These are phyloP conservation scores for Centroberyx gerrardi DNA, from an alignment of 2,797 vertebrate genomes.

Conservation along the genomic window DNA sequence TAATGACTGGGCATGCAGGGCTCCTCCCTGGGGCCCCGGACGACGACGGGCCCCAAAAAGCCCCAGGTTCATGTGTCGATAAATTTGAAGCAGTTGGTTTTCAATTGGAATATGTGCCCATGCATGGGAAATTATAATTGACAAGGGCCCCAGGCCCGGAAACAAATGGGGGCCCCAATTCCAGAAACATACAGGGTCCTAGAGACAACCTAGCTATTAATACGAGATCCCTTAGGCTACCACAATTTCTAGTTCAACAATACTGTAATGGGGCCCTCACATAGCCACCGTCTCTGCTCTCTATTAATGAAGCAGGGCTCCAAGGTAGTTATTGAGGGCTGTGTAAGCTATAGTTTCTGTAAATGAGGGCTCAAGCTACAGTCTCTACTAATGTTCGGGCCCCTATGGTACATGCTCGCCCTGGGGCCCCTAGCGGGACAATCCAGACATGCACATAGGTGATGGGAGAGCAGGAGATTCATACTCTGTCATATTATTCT, in stretches of 20 bases:
- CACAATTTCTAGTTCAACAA: constrained; percentile 4
- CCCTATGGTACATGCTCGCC: constrained; percentile 40
- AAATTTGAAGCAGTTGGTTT: constrained; percentile 46
- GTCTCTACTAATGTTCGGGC: constrained; percentile 21
- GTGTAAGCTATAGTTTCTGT: constrained; percentile 29
- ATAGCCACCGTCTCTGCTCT: constrained; percentile 29
- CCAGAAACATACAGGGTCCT: constrained; percentile 56
- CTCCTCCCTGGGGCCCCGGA: constrained; percentile 27
- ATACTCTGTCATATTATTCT: too few species aligned
- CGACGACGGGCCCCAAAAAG: constrained; percentile 26
- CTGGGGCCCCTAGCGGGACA: constrained; percentile 36
- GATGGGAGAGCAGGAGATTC: neutral
- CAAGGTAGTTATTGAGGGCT: constrained; percentile 37
- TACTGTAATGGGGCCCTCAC: constrained; percentile 48
- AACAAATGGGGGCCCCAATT: constrained; percentile 62
- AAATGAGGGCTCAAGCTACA: constrained; percentile 54
- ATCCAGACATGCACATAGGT: neutral
- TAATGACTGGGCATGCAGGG: constrained; percentile 15
- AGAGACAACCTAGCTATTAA: constrained; percentile 54
- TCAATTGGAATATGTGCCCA: constrained; percentile 45
- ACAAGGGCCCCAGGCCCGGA: constrained; percentile 59
- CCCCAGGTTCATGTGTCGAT: constrained; percentile 46
- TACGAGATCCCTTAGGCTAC: constrained; percentile 61
- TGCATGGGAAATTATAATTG: constrained; percentile 64
- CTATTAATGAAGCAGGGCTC: constrained; percentile 43